phyloP scores from a whole-genome alignment of 2,113 vertebrate genomes.

The Diglossa brunneiventris region DNA sequence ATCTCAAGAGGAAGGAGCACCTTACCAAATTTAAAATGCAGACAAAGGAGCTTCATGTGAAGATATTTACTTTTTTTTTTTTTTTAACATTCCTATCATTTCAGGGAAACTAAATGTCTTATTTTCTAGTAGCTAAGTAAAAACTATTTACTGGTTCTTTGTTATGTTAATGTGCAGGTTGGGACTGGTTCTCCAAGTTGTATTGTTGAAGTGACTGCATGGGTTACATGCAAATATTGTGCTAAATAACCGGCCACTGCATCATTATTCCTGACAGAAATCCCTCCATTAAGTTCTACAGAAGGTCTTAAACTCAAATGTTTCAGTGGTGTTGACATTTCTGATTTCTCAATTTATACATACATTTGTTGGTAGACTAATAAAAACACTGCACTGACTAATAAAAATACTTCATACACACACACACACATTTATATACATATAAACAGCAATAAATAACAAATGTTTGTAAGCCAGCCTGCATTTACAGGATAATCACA shows the following conservation, averaged over 20 bases:
- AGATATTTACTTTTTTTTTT: not conserved
- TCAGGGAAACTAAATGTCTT: not conserved
- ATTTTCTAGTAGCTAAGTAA: not conserved
- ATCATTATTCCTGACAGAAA: slow-evolving; percentile 9
- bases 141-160: not conserved
- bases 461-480: not conserved
- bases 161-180: not conserved
- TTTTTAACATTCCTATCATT: not conserved
- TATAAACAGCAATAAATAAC: not conserved
- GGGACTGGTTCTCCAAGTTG: not conserved
- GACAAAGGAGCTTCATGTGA: not conserved
- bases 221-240: not conserved
- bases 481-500: not conserved
- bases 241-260: not conserved
- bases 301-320: not conserved
- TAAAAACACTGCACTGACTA: not conserved
- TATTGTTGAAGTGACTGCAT: not conserved
- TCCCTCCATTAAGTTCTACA: not conserved
- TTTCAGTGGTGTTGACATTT: not conserved
- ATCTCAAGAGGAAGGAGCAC: not conserved
- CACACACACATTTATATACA: not conserved
- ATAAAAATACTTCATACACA: not conserved
- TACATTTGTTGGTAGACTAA: not conserved
- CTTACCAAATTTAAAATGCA: not conserved
- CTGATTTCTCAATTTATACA: not conserved